Percentiles rank a stretch among this genome's conserved stretches.
Conservation (phyloP, 2,797 vertebrate genomes). For the Meriones psammophilus region DNA sequence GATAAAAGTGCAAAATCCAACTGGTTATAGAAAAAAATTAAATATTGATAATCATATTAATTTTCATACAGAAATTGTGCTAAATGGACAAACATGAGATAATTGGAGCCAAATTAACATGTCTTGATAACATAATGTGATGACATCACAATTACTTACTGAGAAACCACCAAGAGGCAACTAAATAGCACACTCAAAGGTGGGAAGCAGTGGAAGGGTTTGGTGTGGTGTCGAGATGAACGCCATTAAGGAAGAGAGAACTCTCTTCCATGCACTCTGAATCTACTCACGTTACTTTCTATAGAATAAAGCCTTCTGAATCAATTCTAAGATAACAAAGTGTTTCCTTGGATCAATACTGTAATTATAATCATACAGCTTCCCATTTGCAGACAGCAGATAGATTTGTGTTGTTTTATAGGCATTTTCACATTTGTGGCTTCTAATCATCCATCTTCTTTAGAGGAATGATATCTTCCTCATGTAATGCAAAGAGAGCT, state of each 20-base stretch:
- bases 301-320: neutral
- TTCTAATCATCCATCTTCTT: neutral
- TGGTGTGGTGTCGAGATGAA: neutral
- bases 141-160: neutral
- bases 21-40: slow-evolving; percentile 1
- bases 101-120: slow-evolving; percentile 28
- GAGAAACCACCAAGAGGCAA: neutral
- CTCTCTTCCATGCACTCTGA: neutral
- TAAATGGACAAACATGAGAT: slow-evolving; percentile 6
- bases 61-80: slow-evolving; percentile 1
- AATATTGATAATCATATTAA: neutral
- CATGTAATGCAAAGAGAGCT: slow-evolving; percentile 35
- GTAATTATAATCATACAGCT: neutral
- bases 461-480: neutral
- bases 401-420: slow-evolving; percentile 24
- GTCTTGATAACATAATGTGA: neutral
- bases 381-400: neutral
- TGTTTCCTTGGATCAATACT: neutral
- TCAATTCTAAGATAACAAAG: slow-evolving; percentile 2
- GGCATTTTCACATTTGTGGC: slow-evolving; percentile 35
- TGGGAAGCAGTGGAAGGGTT: neutral
- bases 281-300: neutral
- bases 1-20: neutral
- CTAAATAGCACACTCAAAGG: neutral
- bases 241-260: neutral